Percentiles rank a stretch among this genome's conserved stretches.
Conservation (phyloP, 2,797 vertebrate genomes). For the Darevskia mixta region DNA sequence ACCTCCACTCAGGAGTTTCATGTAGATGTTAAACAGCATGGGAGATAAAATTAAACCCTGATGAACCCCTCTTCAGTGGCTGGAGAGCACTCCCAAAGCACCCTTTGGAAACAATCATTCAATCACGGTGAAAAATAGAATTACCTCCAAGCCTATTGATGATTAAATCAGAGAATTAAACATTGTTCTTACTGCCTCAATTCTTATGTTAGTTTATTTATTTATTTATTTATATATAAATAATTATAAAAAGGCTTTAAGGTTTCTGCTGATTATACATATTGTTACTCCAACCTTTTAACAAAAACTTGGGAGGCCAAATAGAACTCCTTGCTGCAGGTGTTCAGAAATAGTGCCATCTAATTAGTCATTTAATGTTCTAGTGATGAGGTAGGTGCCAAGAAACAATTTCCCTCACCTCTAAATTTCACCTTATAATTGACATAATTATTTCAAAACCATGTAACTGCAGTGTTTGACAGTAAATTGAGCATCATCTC, state of each 20-base stretch:
- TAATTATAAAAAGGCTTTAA: slow-evolving; percentile 13
- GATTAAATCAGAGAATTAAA: neutral
- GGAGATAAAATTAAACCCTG: too few relatives aligned
- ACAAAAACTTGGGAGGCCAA: slow-evolving; percentile 1
- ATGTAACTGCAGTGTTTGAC: neutral
- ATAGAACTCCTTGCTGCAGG: slow-evolving; percentile 17
- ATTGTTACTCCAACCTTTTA: slow-evolving; percentile 12
- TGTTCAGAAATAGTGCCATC: slow-evolving; percentile 12
- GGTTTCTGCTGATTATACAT: neutral
- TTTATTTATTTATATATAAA: too few relatives aligned
- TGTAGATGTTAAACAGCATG: too few relatives aligned
- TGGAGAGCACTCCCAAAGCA: too few relatives aligned
- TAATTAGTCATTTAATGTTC: slow-evolving; percentile 30
- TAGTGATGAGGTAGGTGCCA: slow-evolving; percentile 29
- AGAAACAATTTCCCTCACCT: slow-evolving; percentile 9
- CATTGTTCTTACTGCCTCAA: too few relatives aligned
- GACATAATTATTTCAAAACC: slow-evolving; percentile 36
- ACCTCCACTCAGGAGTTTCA: too few relatives aligned
- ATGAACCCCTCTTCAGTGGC: too few relatives aligned
- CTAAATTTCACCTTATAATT: slow-evolving; percentile 35
- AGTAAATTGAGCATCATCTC: slow-evolving; percentile 33
- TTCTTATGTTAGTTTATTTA: too few relatives aligned
- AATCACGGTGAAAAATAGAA: slow-evolving; percentile 17
- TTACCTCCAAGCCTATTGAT: neutral
- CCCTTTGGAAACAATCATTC: neutral